phyloP scores from a whole-genome alignment of 2,797 vertebrate species.

The Potorous gilbertii region DNA sequence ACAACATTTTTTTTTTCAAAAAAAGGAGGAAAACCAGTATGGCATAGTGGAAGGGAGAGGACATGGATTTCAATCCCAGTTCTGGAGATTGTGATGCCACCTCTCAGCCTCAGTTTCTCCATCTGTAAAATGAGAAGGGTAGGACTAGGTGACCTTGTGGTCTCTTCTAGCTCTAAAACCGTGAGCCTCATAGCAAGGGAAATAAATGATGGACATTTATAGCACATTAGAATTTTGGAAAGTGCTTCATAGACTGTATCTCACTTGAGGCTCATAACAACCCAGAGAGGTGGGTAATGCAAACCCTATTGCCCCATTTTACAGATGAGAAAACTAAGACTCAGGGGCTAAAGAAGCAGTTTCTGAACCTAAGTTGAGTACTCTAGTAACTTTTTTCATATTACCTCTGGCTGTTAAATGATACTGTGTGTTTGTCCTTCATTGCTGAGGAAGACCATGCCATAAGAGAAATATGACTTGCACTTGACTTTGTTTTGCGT shows the following conservation, averaged over 20 bases:
- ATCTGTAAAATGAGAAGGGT: not conserved
- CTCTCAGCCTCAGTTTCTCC: not conserved
- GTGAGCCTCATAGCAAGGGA: not conserved
- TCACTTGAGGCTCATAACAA: not conserved
- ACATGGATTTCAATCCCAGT: not conserved
- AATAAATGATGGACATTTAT: not conserved
- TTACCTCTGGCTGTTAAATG: not conserved
- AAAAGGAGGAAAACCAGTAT: not conserved
- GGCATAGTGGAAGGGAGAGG: not conserved
- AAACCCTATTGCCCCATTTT: not conserved
- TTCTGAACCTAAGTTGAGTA: not conserved
- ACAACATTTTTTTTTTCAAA: not conserved
- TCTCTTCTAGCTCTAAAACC: not conserved
- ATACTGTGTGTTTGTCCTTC: not conserved
- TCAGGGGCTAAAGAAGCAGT: not conserved
- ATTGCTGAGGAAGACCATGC: too few relatives aligned
- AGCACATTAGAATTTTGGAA: not conserved
- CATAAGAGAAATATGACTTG: too few relatives aligned
- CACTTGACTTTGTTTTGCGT: too few relatives aligned
- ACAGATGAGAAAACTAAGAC: not conserved
- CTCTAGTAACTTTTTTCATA: not conserved
- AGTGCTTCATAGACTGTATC: not conserved
- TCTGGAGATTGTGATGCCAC: not conserved
- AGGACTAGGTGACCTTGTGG: not conserved
- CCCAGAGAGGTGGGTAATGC: not conserved